Evolutionary conservation across 2,888 invertebrate genomes (phyloP).

Genomic region (Acleris sparsana): DNA sequence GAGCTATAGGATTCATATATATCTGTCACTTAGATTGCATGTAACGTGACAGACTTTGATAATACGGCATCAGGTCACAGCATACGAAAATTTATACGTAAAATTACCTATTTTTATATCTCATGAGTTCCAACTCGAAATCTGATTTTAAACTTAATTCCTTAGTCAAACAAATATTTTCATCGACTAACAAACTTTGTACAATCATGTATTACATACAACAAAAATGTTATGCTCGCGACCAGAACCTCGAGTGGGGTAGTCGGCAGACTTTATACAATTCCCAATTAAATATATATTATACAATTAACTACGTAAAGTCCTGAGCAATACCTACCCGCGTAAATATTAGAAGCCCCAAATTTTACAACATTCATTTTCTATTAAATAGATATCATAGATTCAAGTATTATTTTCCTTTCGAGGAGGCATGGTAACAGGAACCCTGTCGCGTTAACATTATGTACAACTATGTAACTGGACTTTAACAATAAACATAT

Average conservation of each 20-base stretch:
- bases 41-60: too few relatives aligned
- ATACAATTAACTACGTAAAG: slow-evolving; percentile 3
- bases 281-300: slow-evolving; percentile 9
- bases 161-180: slow-evolving; percentile 6
- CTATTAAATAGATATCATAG: slow-evolving; percentile 31
- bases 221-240: neutral
- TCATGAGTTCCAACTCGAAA: too few relatives aligned
- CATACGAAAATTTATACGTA: too few relatives aligned
- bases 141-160: too few relatives aligned
- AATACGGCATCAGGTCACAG: too few relatives aligned
- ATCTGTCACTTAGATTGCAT: too few relatives aligned
- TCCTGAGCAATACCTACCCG: slow-evolving; percentile 4
- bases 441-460: slow-evolving; percentile 32
- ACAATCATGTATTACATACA: slow-evolving; percentile 12
- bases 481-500: slow-evolving; percentile 38
- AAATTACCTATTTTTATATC: too few relatives aligned
- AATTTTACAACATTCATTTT: slow-evolving; percentile 24
- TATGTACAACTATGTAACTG: slow-evolving; percentile 33
- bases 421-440: slow-evolving; percentile 24
- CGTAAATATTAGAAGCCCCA: slow-evolving; percentile 7
- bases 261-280: slow-evolving; percentile 4
- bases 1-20: too few relatives aligned
- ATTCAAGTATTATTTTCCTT: slow-evolving; percentile 27
- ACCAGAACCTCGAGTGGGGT: neutral
- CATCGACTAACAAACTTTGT: slow-evolving; percentile 12